Base-by-base conservation (phyloP, 1,140 invertebrate genomes). In the Anagrus nilaparvatae region DNA sequence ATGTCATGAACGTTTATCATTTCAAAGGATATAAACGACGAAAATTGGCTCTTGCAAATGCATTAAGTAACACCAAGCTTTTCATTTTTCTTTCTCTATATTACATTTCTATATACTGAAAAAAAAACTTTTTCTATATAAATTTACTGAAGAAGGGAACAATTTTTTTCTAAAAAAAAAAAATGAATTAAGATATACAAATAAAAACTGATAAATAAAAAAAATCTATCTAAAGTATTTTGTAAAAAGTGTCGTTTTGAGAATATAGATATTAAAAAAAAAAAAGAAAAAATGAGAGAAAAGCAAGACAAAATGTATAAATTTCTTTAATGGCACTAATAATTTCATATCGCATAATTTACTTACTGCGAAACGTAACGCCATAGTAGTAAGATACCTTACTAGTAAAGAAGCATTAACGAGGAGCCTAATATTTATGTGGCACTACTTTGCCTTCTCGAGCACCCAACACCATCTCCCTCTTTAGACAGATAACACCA, bases 311-410 rank as follows among this genome's bases (percentile, higher is more conserved):
- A 66, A 65, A 66, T 63, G 58, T 66, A 69, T 69, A 69, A 67
- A 69, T 69, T 69, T 69, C 65, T 67, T 66, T 69, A 69, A 69
- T 67, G 63, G 61, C 55, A 58, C 63, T 69, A 67, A 69, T 67
- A 67, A 69, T 69, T 69, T 67, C 66, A 67, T 67, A 69, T 67
- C 66, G 65, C 64, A 59, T 69, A 69, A 69, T 69, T 69, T 67
- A 69, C 63, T 69, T 69, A 69, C 66, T 69, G 65, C 62, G 66
- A 67, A 69, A 69, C 64, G 66, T 67, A 69, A 69, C 64, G 65
- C 66, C 61, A n/a, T n/a, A 63, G 63, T 67, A 67, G 66, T n/a
- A n/a, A n/a, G n/a, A n/a, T n/a, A n/a, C n/a, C 64, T 66, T 16
- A 23, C 12, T 6, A 17, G 38, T 18, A 39, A 63, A 59, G 56